Conservation (phyloP, 2,888 invertebrate genomes). For the Barypeithes pellucidus region DNA sequence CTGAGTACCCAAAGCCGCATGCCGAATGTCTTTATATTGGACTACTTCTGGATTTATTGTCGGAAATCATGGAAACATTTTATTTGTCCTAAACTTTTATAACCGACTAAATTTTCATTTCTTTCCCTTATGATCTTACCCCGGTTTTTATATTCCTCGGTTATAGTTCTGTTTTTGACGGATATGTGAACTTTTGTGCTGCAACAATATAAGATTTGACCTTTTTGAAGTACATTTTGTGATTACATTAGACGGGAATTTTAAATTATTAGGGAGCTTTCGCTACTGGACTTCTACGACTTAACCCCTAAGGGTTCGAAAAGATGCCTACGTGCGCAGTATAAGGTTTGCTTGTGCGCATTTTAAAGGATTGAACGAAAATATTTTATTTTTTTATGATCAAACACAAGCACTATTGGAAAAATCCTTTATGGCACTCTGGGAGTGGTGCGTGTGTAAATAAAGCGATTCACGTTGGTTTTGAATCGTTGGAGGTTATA, state of each 20-base stretch:
- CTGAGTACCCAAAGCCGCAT: constrained; percentile 62
- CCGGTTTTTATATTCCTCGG: constrained; percentile 52
- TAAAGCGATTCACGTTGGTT: too few species aligned
- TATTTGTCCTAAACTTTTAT: constrained; percentile 69
- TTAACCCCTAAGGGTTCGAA: too few species aligned
- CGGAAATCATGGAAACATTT: constrained; percentile 69
- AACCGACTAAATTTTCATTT: constrained; percentile 67
- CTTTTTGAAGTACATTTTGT: constrained; percentile 24
- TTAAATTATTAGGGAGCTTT: not conserved
- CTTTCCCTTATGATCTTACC: constrained; percentile 51
- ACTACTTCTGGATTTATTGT: constrained; percentile 69
- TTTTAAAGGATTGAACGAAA: too few species aligned
- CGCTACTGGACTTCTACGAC: too few species aligned
- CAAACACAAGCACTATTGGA: too few species aligned
- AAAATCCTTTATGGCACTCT: too few species aligned
- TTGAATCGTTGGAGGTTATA: too few species aligned
- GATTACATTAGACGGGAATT: not conserved
- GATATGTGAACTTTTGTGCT: constrained; percentile 40
- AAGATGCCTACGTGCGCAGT: too few species aligned
- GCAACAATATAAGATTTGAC: constrained; percentile 24
- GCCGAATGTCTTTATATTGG: constrained; percentile 68
- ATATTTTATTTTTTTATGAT: too few species aligned
- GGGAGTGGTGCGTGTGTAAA: too few species aligned
- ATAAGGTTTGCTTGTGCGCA: too few species aligned
- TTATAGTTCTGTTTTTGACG: constrained; percentile 54